phyloP scores from a whole-genome alignment of 2,888 invertebrate species.

The Chrysolina oricalcia region DNA sequence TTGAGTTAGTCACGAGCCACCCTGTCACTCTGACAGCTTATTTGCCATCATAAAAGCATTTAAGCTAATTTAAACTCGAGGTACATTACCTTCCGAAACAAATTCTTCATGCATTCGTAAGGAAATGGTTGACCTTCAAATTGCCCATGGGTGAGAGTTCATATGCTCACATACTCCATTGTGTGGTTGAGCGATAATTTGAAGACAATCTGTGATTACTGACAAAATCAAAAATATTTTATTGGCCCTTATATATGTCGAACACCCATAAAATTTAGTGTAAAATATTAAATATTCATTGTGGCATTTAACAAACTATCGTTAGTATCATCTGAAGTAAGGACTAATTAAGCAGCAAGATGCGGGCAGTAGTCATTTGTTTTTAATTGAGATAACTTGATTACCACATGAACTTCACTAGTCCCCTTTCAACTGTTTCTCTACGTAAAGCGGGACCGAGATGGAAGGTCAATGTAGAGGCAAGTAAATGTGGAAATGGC shows the following conservation, averaged over 20 bases:
- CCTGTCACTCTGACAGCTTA: too few species aligned
- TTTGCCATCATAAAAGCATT: too few species aligned
- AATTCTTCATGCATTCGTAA: too few species aligned
- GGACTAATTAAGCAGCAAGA: conserved; percentile 64
- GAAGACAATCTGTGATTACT: background rate
- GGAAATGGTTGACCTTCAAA: too few species aligned
- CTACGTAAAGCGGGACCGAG: conserved; percentile 32
- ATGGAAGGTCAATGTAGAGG: conserved; percentile 33
- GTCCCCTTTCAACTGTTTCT: conserved; percentile 34
- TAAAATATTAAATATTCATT: conserved; percentile 63
- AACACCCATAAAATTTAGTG: conserved; percentile 49
- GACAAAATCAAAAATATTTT: conserved; percentile 27
- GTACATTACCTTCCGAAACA: too few species aligned
- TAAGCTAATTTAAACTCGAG: too few species aligned
- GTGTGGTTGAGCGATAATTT: too few species aligned
- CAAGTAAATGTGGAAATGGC: conserved; percentile 32
- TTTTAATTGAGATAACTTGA: conserved; percentile 64
- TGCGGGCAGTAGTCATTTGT: conserved; percentile 66
- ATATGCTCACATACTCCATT: too few species aligned
- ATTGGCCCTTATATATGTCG: conserved; percentile 45
- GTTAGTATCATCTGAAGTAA: conserved; percentile 61
- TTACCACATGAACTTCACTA: conserved; percentile 47
- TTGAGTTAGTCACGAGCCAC: too few species aligned
- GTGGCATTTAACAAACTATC: conserved; percentile 61
- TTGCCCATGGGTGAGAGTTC: too few species aligned